Conservation (phyloP, 2,113 vertebrate species). For the Datnioides undecimradiatus region DNA sequence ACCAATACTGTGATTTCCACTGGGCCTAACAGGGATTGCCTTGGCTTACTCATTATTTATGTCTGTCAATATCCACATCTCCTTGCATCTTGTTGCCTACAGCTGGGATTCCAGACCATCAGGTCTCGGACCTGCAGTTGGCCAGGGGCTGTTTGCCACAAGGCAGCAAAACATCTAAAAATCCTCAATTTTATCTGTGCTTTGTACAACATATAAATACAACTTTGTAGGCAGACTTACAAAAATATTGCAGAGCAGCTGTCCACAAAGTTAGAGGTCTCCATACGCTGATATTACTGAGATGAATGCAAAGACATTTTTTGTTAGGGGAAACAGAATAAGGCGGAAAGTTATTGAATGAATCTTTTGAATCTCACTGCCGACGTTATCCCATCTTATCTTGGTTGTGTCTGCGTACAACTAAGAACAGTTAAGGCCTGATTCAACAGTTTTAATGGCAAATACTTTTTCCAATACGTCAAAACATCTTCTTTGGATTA, state of each 20-base stretch:
- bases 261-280: conserved; percentile 22
- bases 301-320: neutral
- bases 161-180: conserved; percentile 56
- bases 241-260: conserved; percentile 48
- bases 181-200: conserved; percentile 59
- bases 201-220: conserved; percentile 61
- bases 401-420: too few relatives aligned
- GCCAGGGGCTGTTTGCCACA: conserved; percentile 33
- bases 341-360: neutral
- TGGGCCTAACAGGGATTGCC: conserved; percentile 48
- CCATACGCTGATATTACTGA: neutral
- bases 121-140: conserved; percentile 32
- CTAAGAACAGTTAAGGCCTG: neutral
- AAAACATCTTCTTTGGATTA: neutral
- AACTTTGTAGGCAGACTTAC: conserved; percentile 38
- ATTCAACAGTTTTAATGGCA: neutral
- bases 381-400: neutral
- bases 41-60: conserved; percentile 70
- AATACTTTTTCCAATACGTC: neutral
- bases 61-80: conserved; percentile 61
- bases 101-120: conserved; percentile 53
- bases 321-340: neutral
- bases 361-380: neutral
- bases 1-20: conserved; percentile 67
- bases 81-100: conserved; percentile 65